Conservation (phyloP, 2,113 vertebrate genomes). For the Rhegmatorhina hoffmannsi region DNA sequence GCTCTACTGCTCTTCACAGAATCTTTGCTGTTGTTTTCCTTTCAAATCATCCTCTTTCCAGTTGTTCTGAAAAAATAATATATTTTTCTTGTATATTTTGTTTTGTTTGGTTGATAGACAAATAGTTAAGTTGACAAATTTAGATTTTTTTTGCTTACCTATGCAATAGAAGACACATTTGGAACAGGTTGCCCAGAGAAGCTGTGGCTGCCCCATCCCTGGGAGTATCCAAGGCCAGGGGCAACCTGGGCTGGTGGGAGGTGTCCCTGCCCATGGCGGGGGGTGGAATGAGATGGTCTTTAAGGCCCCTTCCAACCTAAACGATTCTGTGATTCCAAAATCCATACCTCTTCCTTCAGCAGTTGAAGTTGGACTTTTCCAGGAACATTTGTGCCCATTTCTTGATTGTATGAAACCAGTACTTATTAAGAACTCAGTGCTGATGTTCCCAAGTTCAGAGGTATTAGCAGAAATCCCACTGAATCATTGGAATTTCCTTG, state of each 20-base stretch:
- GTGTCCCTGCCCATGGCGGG: not conserved
- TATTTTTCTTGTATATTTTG: not conserved
- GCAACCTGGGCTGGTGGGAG: not conserved
- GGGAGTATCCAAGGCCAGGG: not conserved
- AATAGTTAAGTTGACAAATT: not conserved
- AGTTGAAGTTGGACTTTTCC: not conserved
- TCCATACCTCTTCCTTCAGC: not conserved
- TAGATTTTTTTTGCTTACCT: not conserved
- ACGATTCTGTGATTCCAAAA: not conserved
- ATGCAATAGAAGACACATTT: not conserved
- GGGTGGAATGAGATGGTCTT: too few relatives aligned
- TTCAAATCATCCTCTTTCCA: not conserved
- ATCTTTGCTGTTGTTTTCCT: not conserved
- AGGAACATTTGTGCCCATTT: not conserved
- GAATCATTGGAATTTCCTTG: not conserved
- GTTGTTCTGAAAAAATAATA: not conserved
- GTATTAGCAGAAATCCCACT: not conserved
- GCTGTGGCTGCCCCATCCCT: not conserved
- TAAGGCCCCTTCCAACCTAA: not conserved
- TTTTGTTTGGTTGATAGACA: not conserved
- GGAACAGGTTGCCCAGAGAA: not conserved
- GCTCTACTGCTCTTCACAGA: not conserved
- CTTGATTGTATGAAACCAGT: not conserved
- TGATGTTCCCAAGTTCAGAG: not conserved
- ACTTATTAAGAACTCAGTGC: not conserved